Evolutionary conservation across 2,888 invertebrate genomes (phyloP), one percentile per base, ranked within the genome.

Genomic region (Prostheceraeus crozeri): DNA sequence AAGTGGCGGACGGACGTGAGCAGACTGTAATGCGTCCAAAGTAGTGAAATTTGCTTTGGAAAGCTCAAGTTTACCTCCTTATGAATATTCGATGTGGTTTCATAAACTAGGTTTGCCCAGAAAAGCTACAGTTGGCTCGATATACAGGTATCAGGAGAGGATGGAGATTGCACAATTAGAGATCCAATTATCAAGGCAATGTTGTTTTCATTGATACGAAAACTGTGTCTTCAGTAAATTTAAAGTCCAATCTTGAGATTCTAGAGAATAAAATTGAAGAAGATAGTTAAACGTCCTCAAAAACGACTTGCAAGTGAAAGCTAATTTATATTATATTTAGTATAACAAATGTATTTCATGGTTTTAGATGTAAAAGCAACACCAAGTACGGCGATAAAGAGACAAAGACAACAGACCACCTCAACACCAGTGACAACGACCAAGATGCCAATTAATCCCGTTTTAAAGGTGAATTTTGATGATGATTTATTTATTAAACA

Each of bases 81-180:
- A 40, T n/a, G 14, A n/a, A 40, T 40, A 8, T 40, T 40, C 14
- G 40, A 40, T 40, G 40, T 40, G 40, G 40, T 40, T 21, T 40
- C 40, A 40, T 40, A 40, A 40, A 40, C 40, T 21, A 40, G 40
- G 40, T 40, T 40, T 40, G 40, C 19, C n/a, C 40, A 40, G 40
- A 40, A 40, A 40, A 40, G 19, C 14, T 40, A 21, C 40, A 40
- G 40, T 40, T 40, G 40, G 40, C 40, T 21, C 40, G 19, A 40
- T 40, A 40, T 16, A 16, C 40, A 40, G 40, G n/a, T 40, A 40
- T 40, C 40, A 16, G 40, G 14, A 40, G 40, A 40, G 40, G 40
- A 40, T 40, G 40, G 6, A 40, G 19, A 40, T 40, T 40, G 40
- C 40, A 40, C 40, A 40, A 40, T 40, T 40, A 40, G 40, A 40